phyloP scores from a whole-genome alignment of 2,888 invertebrate species.

The Entomobrya proxima region DNA sequence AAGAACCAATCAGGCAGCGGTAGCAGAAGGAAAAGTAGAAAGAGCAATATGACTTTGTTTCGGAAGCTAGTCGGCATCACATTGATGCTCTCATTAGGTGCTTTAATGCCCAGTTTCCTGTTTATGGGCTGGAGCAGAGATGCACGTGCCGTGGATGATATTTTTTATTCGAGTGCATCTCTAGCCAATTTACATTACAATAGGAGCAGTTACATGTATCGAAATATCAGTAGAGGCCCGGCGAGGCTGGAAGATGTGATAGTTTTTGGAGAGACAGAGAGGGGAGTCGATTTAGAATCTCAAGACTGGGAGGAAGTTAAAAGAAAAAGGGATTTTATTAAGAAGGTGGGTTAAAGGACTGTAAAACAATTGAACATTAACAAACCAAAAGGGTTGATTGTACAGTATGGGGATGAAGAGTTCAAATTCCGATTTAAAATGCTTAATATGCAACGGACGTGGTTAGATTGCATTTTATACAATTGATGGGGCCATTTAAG shows the following conservation, averaged over 20 bases:
- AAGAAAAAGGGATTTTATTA: conserved; percentile 65
- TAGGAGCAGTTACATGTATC: conserved; percentile 56
- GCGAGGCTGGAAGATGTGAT: conserved; percentile 61
- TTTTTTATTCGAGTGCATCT: conserved; percentile 52
- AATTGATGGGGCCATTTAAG: not conserved
- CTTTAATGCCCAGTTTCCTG: conserved; percentile 71
- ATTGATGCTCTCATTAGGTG: conserved; percentile 70
- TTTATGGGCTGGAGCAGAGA: conserved; percentile 70
- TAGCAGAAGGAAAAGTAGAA: not conserved
- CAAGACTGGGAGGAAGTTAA: conserved; percentile 58
- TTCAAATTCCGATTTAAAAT: too few species aligned
- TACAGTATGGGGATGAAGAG: not conserved
- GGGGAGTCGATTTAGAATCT: conserved; percentile 61
- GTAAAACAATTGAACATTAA: not conserved
- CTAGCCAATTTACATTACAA: conserved; percentile 57
- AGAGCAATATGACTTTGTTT: conserved; percentile 40
- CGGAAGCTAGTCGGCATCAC: conserved; percentile 48
- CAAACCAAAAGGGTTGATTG: not conserved
- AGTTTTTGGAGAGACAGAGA: conserved; percentile 66
- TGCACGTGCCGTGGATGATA: conserved; percentile 56
- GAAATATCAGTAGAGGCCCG: conserved; percentile 42
- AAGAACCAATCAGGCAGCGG: not conserved
- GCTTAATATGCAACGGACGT: too few species aligned
- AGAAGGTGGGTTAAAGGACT: conserved; percentile 58
- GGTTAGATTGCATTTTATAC: too few species aligned